A percentile compares a stretch with the other conserved stretches of the same genome.
These are phyloP conservation scores for Anolis apletophallus DNA, from an alignment of 2,797 vertebrate genomes.

Conservation along the genomic window DNA sequence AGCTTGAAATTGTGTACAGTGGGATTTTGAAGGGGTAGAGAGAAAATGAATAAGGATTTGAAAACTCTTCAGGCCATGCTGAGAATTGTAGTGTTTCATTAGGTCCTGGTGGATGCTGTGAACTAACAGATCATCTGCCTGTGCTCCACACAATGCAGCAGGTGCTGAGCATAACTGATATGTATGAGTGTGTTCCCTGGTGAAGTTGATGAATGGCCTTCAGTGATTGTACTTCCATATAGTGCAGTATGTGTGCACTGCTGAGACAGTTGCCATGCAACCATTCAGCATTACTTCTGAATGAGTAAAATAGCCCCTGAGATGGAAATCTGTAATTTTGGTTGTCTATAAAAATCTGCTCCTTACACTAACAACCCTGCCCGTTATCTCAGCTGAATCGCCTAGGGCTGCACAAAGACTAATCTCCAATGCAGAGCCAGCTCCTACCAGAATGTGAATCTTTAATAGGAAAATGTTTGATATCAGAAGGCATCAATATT, in stretches of 20 bases:
- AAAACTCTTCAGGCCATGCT: slow-evolving; percentile 13
- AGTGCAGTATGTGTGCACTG: neutral
- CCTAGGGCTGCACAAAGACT: slow-evolving; percentile 23
- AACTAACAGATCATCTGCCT: slow-evolving; percentile 16
- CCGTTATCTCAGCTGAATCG: slow-evolving; percentile 38
- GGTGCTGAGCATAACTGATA: slow-evolving; percentile 23
- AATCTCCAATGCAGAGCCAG: slow-evolving; percentile 10
- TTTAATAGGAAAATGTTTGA: neutral
- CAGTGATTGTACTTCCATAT: slow-evolving; percentile 14
- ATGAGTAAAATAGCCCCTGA: slow-evolving; percentile 10
- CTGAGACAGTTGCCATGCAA: slow-evolving; percentile 11
- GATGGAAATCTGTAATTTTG: slow-evolving; percentile 27
- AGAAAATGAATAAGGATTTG: neutral
- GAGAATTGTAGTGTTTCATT: slow-evolving; percentile 16
- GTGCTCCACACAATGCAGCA: neutral
- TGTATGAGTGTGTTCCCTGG: neutral
- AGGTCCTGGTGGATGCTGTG: neutral
- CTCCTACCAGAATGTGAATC: neutral
- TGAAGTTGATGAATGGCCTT: slow-evolving; percentile 34
- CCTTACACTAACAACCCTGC: slow-evolving; percentile 7
- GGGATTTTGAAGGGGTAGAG: neutral
- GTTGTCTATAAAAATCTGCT: slow-evolving; percentile 28
- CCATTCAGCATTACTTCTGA: slow-evolving; percentile 22
- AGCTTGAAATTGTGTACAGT: slow-evolving; percentile 11
- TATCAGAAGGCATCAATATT: slow-evolving; percentile 36